These are phyloP conservation scores for Hozukius guyotensis DNA, from an alignment of 2,797 vertebrate genomes.

Conservation along the genomic window DNA sequence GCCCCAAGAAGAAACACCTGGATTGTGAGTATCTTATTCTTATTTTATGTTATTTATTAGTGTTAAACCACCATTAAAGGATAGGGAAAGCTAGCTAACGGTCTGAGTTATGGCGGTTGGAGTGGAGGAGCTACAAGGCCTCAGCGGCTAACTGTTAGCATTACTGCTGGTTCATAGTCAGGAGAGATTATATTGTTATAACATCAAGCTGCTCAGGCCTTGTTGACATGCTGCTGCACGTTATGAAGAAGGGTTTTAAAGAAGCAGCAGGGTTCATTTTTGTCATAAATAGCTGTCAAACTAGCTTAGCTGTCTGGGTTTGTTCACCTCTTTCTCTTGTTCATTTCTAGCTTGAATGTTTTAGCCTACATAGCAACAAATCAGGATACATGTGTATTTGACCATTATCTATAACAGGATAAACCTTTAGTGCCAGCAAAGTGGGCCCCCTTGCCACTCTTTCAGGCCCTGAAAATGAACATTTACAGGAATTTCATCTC, in stretches of 20 bases:
- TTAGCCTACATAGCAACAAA: not conserved
- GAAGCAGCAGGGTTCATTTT: not conserved
- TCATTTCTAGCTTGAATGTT: not conserved
- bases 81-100: not conserved
- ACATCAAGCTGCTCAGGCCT: slow-evolving; percentile 16
- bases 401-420: not conserved
- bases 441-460: no score
- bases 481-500: not conserved
- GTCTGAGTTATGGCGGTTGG: slow-evolving; percentile 49
- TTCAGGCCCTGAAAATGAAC: no score
- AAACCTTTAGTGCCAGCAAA: no score
- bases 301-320: slow-evolving; percentile 51
- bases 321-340: slow-evolving; percentile 6
- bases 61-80: no score
- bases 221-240: not conserved
- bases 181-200: slow-evolving; percentile 44
- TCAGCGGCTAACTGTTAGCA: slow-evolving; percentile 56
- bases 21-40: slow-evolving; percentile 87
- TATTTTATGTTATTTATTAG: not conserved
- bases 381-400: no score
- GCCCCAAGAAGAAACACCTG: slow-evolving; percentile 94
- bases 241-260: not conserved
- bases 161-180: slow-evolving; percentile 34
- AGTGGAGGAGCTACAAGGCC: slow-evolving; percentile 61
- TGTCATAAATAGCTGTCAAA: slow-evolving; percentile 18